Conservation (phyloP, 2,113 vertebrate genomes). For the Cephalopholis sonnerati region DNA sequence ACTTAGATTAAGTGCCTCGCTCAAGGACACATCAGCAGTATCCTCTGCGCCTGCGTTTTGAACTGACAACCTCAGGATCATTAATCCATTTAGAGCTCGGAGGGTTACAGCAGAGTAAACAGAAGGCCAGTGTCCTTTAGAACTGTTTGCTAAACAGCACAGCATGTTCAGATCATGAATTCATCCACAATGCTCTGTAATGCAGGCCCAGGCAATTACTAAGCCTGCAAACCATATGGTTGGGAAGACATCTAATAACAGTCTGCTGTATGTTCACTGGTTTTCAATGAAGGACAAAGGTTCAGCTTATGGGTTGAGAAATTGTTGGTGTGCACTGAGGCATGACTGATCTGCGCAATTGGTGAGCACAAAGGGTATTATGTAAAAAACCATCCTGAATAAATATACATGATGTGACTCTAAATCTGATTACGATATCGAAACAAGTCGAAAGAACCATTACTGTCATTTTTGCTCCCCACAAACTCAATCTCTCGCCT, state of each 20-base stretch:
- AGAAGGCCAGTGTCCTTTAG: constrained; percentile 70
- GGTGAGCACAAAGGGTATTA: constrained; percentile 60
- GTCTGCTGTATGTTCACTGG: constrained; percentile 63
- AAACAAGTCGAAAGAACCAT: constrained; percentile 50
- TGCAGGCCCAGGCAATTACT: constrained; percentile 59
- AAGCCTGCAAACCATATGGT: constrained; percentile 71
- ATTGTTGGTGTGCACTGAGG: constrained; percentile 59
- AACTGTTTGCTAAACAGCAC: constrained; percentile 63
- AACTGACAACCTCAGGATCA: constrained; percentile 75
- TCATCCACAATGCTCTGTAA: constrained; percentile 55
- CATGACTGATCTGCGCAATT: constrained; percentile 71
- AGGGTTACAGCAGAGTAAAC: constrained; percentile 69
- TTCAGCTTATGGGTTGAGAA: constrained; percentile 63
- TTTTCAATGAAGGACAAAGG: constrained; percentile 76
- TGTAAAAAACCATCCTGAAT: constrained; percentile 52
- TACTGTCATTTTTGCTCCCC: constrained; percentile 41
- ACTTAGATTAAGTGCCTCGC: constrained; percentile 74
- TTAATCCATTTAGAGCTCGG: constrained; percentile 78
- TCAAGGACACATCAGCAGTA: constrained; percentile 78
- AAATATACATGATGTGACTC: constrained; percentile 56
- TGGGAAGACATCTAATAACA: constrained; percentile 70
- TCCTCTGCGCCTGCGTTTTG: constrained; percentile 57
- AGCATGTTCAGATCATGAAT: constrained; percentile 59
- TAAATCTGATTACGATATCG: constrained; percentile 61
- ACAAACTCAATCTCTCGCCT: constrained; percentile 34